These are phyloP conservation scores for Steinernema khuongi DNA, from an alignment of 1,140 invertebrate genomes.

Conservation along the genomic window DNA sequence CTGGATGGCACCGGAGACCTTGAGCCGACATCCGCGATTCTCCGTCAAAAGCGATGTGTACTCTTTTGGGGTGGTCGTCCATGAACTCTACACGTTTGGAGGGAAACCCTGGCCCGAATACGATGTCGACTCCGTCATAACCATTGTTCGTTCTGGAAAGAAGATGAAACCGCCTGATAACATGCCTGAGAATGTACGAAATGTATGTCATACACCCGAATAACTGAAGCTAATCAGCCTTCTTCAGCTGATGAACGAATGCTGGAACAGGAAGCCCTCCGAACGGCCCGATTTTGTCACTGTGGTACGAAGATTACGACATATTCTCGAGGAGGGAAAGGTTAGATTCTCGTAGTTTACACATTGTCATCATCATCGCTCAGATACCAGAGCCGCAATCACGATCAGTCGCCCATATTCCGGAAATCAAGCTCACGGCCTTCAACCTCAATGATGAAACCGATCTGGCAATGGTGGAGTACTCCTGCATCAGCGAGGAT, in stretches of 20 bases:
- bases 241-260: slow-evolving; percentile 7
- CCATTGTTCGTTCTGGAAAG: not conserved
- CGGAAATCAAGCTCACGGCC: not conserved
- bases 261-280: not conserved
- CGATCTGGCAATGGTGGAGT: not conserved
- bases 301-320: not conserved
- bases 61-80: not conserved
- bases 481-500: slow-evolving; percentile 2
- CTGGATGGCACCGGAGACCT: not conserved
- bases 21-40: not conserved
- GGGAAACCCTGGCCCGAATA: not conserved
- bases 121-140: not conserved
- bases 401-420: not conserved
- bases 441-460: slow-evolving; percentile 1
- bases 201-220: not conserved
- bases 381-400: not conserved
- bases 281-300: not conserved
- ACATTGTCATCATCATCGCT: not conserved
- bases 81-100: not conserved
- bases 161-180: slow-evolving; percentile 3
- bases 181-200: not conserved
- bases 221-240: not conserved
- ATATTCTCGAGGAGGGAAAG: not conserved
- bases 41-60: not conserved
- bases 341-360: not conserved